Base-by-base conservation (phyloP, 2,888 invertebrate genomes). In the Philopedon plagiatum region DNA sequence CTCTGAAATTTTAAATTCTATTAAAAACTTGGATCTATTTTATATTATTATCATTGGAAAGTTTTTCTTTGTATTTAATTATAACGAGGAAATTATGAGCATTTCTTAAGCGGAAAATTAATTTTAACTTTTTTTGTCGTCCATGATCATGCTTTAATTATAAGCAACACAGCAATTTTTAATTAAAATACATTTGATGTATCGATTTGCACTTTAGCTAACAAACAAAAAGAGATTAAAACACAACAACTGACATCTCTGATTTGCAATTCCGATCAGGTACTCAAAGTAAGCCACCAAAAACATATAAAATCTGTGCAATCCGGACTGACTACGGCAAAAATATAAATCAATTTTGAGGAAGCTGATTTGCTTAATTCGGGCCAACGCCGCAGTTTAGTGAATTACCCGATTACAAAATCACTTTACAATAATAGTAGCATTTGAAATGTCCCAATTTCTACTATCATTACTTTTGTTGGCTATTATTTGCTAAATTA, bases 271-370 rank as follows among this genome's bases (percentile, higher is more conserved):
- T 60, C 60, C n/a, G 26, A 60, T 37, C 39, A 39, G 44, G 21
- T 44, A 39, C 26, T 44, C 44, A 26, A 41, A 60, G 60, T 60
- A 15, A 41, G 29, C 41, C 60, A 44, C 26, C 11, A 44, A 44
- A 60, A 60, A 60, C 60, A 23, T 26, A 39, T 26, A 39, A 34
- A 60, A 60, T 60, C 60, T 41, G 60, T 60, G 60, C 60, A 60
- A 41, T 60, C 60, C 26, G 26, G 21, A n/a, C 44, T n/a, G 26
- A 9, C 39, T 4, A 41, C 15, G 56, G 26, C 58, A 58, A 60
- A 60, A 60, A 60, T 44, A 60, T 44, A 44, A 44, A 60, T 44
- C 60, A 60, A 44, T 60, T 60, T 44, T 26, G 41, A 4, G 23
- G 18, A 11, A 32, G 7, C 29, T 11, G n/a, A 23, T 9, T 37